Base-by-base conservation (phyloP, 2,888 invertebrate genomes). In the Lydus trimaculatus region DNA sequence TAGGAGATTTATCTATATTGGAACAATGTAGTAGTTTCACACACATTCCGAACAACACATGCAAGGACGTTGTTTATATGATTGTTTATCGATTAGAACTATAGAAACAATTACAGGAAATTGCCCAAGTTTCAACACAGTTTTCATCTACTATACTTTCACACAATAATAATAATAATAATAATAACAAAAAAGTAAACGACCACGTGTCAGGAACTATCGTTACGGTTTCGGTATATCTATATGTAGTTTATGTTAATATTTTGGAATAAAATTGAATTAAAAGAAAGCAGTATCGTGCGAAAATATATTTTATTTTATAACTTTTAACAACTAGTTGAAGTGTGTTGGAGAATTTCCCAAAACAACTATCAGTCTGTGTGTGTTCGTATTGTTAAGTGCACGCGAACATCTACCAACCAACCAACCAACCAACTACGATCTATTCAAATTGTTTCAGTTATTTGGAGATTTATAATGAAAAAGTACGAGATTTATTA, bases 401-500 rank as follows among this genome's bases (percentile, higher is more conserved):
- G 66, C 61, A 68, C 58, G 64, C 63, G 36, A 48, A 9, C 31
- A 39, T n/a, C 33, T n/a, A n/a, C n/a, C n/a, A n/a, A n/a, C n/a
- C n/a, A n/a, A n/a, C n/a, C n/a, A n/a, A n/a, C n/a, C n/a, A n/a
- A n/a, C n/a, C n/a, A n/a, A 13, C 39, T 31, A 64, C 52, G 31
- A 64, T 60, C 63, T 65, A 69, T 68, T 60, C 69, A n/a, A 73
- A 39, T 31, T 61, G 15, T 56, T 79, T 43, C 81, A 90, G 90
- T 84, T 90, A 89, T 81, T 84, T 90, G 78, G 90, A 90, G 82
- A 89, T 90, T 75, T 90, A 90, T 83, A 90, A 90, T 83, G 89
- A 90, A 82, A 86, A 90, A 73, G 94, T 94, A n/a, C 88, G 92
- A 74, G 94, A 94, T 83, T 84, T 94, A 69, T 83, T 94, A 66